Evolutionary conservation across 2,113 vertebrate species (phyloP), one percentile per base, ranked within the genome.

Genomic region (Ceuthmochares aereus): DNA sequence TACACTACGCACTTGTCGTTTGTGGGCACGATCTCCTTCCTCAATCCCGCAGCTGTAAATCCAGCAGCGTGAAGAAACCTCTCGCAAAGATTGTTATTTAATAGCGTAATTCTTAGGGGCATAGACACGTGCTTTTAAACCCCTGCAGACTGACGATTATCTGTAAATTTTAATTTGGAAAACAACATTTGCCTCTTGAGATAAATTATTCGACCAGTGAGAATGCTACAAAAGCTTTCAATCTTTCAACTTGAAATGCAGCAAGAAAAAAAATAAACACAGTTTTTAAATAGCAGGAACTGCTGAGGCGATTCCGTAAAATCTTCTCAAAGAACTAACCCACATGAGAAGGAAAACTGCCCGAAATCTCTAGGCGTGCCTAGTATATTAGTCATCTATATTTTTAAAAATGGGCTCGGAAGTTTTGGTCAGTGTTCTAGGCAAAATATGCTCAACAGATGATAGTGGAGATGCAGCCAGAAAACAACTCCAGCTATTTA

Each of bases 361-460:
- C 49, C 10, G 9, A 66, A 80, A 70, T 59, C 36, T 63, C 64
- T 18, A 90, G 29, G 26, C 32, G 37, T 51, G 29, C 15, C 45
- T 73, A 37, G 30, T 19, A 6, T 55, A 63, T 52, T 67, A 56
- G 49, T 37, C 10, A 29, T 37, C 12, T 47, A 21, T 40, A 34
- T 55, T 15, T 18, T 9, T 6, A 40, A 75, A 54, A 64, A 62
- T 4, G 21, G 30, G 30, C 51, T 92, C 90, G 92, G 69, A 97
- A 96, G 83, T 97, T 98, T 97, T 97, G 93, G 95, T 97, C 95
- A 90, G 87, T 90, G 91, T 93, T 97, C 97, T 96, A 96, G 95
- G 93, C 97, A 97, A 98, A 98, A 98, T 97, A 98, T 96, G 98
- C 97, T 98, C 98, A 98, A 98, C 98, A 98, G 98, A 98, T 98